Conservation (phyloP, 2,113 vertebrate genomes). For the Motacilla alba region DNA sequence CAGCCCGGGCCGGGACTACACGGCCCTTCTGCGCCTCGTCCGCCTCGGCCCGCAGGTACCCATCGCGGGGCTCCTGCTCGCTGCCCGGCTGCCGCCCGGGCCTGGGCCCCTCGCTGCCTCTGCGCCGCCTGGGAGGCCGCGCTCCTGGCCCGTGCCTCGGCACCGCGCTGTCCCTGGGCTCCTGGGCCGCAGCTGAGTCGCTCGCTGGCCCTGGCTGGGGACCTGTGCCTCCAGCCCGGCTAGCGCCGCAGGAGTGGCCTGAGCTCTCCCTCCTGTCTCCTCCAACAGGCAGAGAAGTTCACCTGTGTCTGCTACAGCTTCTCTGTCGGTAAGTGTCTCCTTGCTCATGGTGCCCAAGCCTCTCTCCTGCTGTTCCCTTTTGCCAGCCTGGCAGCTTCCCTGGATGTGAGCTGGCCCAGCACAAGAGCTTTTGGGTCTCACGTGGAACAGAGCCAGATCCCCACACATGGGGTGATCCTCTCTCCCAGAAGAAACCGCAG, state of each 20-base stretch:
- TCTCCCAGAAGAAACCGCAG: background rate
- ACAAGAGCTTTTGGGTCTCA: fast-evolving
- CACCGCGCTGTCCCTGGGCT: fast-evolving
- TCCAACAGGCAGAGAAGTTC: background rate
- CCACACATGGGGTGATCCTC: fast-evolving
- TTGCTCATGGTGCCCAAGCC: fast-evolving
- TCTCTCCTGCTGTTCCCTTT: background rate
- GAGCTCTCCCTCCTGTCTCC: background rate
- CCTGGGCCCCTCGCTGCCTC: fast-evolving
- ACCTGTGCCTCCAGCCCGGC: fast-evolving
- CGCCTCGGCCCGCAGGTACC: background rate
- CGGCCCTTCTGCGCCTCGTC: background rate
- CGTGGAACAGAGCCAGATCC: fast-evolving
- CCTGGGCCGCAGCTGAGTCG: background rate
- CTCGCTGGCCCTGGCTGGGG: background rate
- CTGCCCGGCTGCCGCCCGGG: fast-evolving
- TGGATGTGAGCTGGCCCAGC: fast-evolving
- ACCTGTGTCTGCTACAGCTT: conserved; percentile 20
- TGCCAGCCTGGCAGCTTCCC: too few species aligned
- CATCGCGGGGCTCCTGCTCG: fast-evolving
- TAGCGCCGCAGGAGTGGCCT: background rate
- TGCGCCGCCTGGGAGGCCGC: fast-evolving
- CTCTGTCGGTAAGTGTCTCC: background rate
- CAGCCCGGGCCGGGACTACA: background rate
- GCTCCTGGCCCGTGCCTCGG: fast-evolving